These are phyloP conservation scores for Panulirus ornatus DNA, from an alignment of 1,140 invertebrate species.

Conservation along the genomic window DNA sequence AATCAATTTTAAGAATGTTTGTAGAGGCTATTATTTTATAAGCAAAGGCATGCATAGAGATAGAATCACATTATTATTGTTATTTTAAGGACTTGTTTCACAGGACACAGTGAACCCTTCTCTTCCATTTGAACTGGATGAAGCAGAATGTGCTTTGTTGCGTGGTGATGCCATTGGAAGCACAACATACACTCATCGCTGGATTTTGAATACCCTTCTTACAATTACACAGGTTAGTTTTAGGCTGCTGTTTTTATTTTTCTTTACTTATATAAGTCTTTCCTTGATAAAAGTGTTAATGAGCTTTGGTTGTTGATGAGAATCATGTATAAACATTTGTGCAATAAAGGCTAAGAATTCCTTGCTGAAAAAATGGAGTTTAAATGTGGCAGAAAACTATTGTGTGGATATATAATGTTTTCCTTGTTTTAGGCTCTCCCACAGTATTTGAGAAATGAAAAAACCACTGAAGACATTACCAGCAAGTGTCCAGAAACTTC, in stretches of 20 bases:
- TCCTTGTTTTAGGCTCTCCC: slow-evolving; percentile 40
- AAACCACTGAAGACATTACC: neutral
- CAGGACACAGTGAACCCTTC: slow-evolving; percentile 60
- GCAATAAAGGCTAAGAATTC: neutral
- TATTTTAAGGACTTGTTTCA: neutral
- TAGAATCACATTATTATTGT: neutral
- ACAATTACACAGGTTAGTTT: slow-evolving; percentile 66
- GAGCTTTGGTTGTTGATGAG: neutral
- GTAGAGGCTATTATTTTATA: neutral
- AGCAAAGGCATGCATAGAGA: neutral
- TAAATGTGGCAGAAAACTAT: too few species aligned
- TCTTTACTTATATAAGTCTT: too few species aligned
- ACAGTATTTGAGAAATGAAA: slow-evolving; percentile 24
- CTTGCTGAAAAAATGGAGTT: too few species aligned
- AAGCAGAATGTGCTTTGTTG: slow-evolving; percentile 58
- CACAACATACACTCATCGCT: slow-evolving; percentile 65
- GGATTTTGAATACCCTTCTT: slow-evolving; percentile 59
- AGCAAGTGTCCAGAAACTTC: neutral
- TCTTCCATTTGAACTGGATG: slow-evolving; percentile 45
- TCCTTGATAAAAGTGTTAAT: too few species aligned
- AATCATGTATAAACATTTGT: neutral
- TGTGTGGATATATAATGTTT: neutral
- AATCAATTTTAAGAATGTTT: neutral
- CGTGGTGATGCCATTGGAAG: slow-evolving; percentile 69
- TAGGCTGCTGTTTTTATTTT: too few species aligned